These are phyloP conservation scores for Monarcha castaneiventris DNA, from an alignment of 2,113 vertebrate species.

Conservation along the genomic window DNA sequence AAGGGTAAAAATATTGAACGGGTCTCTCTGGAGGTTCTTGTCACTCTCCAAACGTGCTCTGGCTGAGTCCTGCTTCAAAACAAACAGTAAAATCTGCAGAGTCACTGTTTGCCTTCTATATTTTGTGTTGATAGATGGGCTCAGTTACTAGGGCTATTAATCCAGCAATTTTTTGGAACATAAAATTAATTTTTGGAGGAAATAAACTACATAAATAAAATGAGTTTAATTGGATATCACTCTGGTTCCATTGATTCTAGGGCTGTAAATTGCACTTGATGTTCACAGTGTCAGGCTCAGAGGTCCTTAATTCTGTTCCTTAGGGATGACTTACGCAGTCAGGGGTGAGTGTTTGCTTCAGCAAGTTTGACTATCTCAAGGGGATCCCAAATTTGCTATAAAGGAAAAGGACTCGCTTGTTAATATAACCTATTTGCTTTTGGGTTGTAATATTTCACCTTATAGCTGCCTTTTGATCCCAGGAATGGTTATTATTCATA, in stretches of 20 bases:
- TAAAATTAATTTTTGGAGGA: slow-evolving; percentile 8
- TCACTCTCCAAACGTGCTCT: not conserved
- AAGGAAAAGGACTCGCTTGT: not conserved
- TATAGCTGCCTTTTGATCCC: not conserved
- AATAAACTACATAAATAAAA: slow-evolving; percentile 42
- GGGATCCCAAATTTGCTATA: not conserved
- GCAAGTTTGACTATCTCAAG: not conserved
- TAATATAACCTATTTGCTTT: not conserved
- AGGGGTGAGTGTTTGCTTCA: not conserved
- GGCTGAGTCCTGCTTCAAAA: not conserved
- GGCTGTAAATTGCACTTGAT: slow-evolving; percentile 45
- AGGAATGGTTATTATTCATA: not conserved
- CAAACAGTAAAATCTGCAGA: not conserved
- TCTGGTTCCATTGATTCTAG: not conserved
- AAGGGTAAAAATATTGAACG: not conserved
- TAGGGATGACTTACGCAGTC: slow-evolving; percentile 27
- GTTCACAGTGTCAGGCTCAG: not conserved
- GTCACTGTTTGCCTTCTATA: not conserved
- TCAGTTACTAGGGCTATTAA: slow-evolving; percentile 7
- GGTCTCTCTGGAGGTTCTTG: not conserved
- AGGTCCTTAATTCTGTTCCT: slow-evolving; percentile 46
- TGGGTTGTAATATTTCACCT: not conserved
- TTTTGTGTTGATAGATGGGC: not conserved
- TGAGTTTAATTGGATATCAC: not conserved
- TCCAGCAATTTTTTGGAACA: not conserved